These are phyloP conservation scores for Drosophila seguyi DNA, from an alignment of 1,140 invertebrate genomes.

Conservation along the genomic window DNA sequence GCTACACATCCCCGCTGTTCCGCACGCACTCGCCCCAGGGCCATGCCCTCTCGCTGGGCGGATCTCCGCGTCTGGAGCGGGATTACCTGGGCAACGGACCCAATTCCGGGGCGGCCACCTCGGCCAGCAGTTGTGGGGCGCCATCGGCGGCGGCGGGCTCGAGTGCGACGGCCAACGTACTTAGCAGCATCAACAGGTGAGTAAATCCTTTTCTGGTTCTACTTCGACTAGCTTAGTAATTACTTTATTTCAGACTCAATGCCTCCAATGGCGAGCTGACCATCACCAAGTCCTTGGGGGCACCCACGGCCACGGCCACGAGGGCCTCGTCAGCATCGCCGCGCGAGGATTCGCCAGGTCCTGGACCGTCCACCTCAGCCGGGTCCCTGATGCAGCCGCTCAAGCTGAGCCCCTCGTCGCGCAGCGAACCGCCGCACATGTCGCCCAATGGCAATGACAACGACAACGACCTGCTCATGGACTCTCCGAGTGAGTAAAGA, in stretches of 20 bases:
- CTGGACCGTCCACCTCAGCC: slow-evolving; percentile 71
- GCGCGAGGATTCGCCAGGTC: slow-evolving; percentile 68
- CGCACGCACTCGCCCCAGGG: slow-evolving; percentile 73
- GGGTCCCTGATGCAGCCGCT: slow-evolving; percentile 73
- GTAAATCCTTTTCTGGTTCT: fast-evolving
- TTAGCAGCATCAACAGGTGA: slow-evolving; percentile 86
- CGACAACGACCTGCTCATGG: slow-evolving; percentile 90
- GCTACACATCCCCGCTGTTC: slow-evolving; percentile 81
- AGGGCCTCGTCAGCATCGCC: slow-evolving; percentile 87
- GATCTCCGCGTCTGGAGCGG: slow-evolving; percentile 72
- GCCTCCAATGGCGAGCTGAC: slow-evolving; percentile 92
- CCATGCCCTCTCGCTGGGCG: slow-evolving; percentile 67
- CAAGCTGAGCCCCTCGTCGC: slow-evolving; percentile 72
- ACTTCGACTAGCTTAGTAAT: not conserved
- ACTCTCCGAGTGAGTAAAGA: slow-evolving; percentile 92
- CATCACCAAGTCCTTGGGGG: slow-evolving; percentile 90
- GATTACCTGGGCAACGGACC: slow-evolving; percentile 80
- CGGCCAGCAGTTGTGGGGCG: slow-evolving; percentile 41
- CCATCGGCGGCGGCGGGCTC: slow-evolving; percentile 36
- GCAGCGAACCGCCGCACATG: slow-evolving; percentile 79
- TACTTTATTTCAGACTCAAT: slow-evolving; percentile 86
- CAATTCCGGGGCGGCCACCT: slow-evolving; percentile 38
- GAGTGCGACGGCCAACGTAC: slow-evolving; percentile 81
- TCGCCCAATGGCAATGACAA: slow-evolving; percentile 87
- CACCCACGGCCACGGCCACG: slow-evolving; percentile 86